Base-by-base conservation (phyloP, 2,888 invertebrate species). In the Dioctria rufipes region DNA sequence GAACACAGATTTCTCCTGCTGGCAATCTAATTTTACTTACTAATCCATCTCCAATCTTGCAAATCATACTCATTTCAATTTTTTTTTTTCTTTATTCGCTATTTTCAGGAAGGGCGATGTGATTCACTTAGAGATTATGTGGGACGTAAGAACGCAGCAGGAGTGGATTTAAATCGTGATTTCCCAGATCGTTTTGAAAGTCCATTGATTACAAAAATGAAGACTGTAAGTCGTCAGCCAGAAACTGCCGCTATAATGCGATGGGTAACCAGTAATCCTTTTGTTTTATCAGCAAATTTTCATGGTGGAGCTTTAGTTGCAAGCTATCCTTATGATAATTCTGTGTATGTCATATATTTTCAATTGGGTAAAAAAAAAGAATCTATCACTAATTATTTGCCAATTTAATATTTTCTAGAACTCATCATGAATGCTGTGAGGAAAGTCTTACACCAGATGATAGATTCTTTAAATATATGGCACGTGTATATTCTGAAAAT, bases 321-420 rank as follows among this genome's bases (percentile, higher is more conserved):
- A 65, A 98, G 97, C 86, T 99, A 98, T 89, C 99, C 99, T 0
- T 99, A 92, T 86, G 98, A 98, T 89, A 94, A 96, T 88, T 94
- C 94, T 13, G 91, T 91, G 95, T 95, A 90, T 89, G 89, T 88
- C 61, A 81, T 78, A 79, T 81, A n/a, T 63, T 51, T 43, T 58
- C 42, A 39, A 25, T 82, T n/a, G 49, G 3, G 40, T 11, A 11
- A 51, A 6, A 51, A 6, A 13, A 4, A 67, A 43, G 5, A 49
- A 6, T 46, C 37, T 25, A 25, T 25, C 25, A 0, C 25, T 25
- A 25, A 25, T 25, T 25, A 25, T 25, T 25, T 25, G 25, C 25
- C 25, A 25, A 25, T 25, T 25, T 25, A 25, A 25, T 25, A 25
- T 25, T 42, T 66, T 58, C 58, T 13, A 89, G 89, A 25, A 89